Percentiles rank a stretch among this genome's conserved stretches.
These are phyloP conservation scores for Pardalotus punctatus DNA, from an alignment of 2,113 vertebrate species.

Conservation along the genomic window DNA sequence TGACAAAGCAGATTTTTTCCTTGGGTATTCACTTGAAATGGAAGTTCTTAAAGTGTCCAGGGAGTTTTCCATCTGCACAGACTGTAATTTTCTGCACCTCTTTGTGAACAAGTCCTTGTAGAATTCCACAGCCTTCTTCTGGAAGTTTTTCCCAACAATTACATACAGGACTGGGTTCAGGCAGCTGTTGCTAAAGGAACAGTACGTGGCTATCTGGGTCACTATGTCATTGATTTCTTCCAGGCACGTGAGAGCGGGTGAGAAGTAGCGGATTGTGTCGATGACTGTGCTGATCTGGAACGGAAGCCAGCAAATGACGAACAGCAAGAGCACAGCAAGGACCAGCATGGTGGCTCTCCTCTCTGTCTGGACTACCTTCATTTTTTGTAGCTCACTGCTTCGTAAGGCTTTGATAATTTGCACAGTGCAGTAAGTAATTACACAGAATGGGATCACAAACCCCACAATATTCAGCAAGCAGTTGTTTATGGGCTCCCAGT, in stretches of 20 bases:
- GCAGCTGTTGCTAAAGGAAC: slow-evolving; percentile 90
- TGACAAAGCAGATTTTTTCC: slow-evolving; percentile 6
- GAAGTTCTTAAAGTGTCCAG: slow-evolving; percentile 70
- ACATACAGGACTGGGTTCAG: slow-evolving; percentile 93
- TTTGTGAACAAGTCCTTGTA: slow-evolving; percentile 42
- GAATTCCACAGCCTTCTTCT: slow-evolving; percentile 87
- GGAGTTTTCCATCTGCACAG: slow-evolving; percentile 52
- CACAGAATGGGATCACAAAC: slow-evolving; percentile 82
- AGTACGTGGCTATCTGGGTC: slow-evolving; percentile 80
- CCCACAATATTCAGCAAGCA: slow-evolving; percentile 77
- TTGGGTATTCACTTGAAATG: slow-evolving; percentile 55
- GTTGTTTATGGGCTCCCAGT: slow-evolving; percentile 69
- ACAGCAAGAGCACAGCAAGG: slow-evolving; percentile 82
- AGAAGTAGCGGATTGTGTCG: slow-evolving; percentile 67
- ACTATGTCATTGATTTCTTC: slow-evolving; percentile 59
- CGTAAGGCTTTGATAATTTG: slow-evolving; percentile 80
- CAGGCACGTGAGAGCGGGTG: slow-evolving; percentile 58
- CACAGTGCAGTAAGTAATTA: slow-evolving; percentile 83
- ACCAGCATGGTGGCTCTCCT: slow-evolving; percentile 80
- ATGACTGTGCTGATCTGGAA: slow-evolving; percentile 81
- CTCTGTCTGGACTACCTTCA: slow-evolving; percentile 74
- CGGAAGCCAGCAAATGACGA: slow-evolving; percentile 86
- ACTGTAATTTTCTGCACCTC: not conserved
- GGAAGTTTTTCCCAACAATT: slow-evolving; percentile 92
- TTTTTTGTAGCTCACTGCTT: slow-evolving; percentile 65